These are phyloP conservation scores for Pleuronectes platessa DNA, from an alignment of 2,113 vertebrate genomes.

Conservation along the genomic window DNA sequence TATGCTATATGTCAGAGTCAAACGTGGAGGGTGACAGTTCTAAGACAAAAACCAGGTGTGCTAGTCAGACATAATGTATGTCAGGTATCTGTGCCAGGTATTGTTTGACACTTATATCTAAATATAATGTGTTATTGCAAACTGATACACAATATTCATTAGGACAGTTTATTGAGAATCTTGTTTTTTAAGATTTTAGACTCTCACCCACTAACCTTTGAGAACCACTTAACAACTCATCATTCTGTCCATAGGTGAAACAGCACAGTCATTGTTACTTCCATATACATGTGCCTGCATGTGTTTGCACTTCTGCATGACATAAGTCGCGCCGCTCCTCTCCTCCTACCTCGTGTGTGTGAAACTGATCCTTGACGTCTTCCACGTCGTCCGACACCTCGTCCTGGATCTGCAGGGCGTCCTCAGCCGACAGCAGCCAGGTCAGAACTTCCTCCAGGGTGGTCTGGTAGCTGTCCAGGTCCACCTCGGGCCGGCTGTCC, in stretches of 20 bases:
- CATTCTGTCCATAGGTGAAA: background rate
- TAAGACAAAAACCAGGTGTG: background rate
- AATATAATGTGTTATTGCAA: background rate
- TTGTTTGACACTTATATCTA: too few relatives aligned
- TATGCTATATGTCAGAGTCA: constrained; percentile 5
- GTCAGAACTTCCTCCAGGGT: constrained; percentile 97
- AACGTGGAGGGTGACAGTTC: constrained; percentile 7
- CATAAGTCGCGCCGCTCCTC: background rate
- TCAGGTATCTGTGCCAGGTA: background rate
- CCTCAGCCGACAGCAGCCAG: constrained; percentile 95
- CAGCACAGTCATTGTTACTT: background rate
- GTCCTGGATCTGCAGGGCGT: constrained; percentile 90
- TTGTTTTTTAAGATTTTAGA: too few relatives aligned
- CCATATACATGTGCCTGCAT: background rate
- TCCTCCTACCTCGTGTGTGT: constrained; percentile 90
- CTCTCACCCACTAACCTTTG: background rate
- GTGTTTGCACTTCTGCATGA: constrained; percentile 7
- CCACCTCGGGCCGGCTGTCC: constrained; percentile 83
- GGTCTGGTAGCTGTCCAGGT: constrained; percentile 93
- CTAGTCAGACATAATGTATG: background rate
- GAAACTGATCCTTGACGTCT: constrained; percentile 97
- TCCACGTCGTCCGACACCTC: constrained; percentile 95
- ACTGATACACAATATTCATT: background rate
- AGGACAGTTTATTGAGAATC: background rate
- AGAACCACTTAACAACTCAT: background rate